These are phyloP conservation scores for Leptobrachium ailaonicum DNA, from an alignment of 2,113 vertebrate species.

Conservation along the genomic window DNA sequence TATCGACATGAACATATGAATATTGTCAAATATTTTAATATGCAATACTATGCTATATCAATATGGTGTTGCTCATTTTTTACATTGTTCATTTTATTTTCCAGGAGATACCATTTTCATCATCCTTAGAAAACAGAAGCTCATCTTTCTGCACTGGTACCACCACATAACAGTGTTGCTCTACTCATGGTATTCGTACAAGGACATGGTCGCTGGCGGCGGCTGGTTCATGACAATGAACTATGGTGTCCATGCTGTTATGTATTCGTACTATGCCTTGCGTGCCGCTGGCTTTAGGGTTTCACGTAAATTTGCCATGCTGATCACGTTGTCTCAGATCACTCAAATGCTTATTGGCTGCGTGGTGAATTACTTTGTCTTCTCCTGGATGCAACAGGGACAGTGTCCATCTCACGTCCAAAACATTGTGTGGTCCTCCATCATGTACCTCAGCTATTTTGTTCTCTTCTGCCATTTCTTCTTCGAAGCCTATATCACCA, in stretches of 20 bases:
- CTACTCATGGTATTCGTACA: slow-evolving; percentile 99
- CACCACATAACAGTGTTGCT: slow-evolving; percentile 98
- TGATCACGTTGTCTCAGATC: slow-evolving; percentile 98
- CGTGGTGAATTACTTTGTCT: slow-evolving; percentile 95
- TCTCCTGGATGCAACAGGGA: slow-evolving; percentile 96
- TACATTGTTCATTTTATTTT: slow-evolving; percentile 23
- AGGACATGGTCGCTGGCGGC: slow-evolving; percentile 98
- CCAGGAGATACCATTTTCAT: slow-evolving; percentile 97
- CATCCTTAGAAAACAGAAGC: slow-evolving; percentile 96
- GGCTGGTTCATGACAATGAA: slow-evolving; percentile 99
- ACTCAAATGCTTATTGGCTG: slow-evolving; percentile 97
- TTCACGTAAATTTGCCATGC: slow-evolving; percentile 96
- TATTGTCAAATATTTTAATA: neutral
- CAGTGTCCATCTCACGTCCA: slow-evolving; percentile 95
- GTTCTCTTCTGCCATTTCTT: slow-evolving; percentile 99
- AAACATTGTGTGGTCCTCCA: slow-evolving; percentile 97
- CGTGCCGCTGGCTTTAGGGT: slow-evolving; percentile 91
- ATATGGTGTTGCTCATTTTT: neutral
- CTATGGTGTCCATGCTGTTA: slow-evolving; percentile 94
- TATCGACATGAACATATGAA: neutral
- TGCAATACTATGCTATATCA: neutral
- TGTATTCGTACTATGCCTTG: slow-evolving; percentile 98
- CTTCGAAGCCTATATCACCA: slow-evolving; percentile 91
- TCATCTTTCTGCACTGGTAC: slow-evolving; percentile 99
- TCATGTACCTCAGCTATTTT: slow-evolving; percentile 99